Evolutionary conservation across 2,888 invertebrate species (phyloP).

Genomic region (Branchellion lobata): DNA sequence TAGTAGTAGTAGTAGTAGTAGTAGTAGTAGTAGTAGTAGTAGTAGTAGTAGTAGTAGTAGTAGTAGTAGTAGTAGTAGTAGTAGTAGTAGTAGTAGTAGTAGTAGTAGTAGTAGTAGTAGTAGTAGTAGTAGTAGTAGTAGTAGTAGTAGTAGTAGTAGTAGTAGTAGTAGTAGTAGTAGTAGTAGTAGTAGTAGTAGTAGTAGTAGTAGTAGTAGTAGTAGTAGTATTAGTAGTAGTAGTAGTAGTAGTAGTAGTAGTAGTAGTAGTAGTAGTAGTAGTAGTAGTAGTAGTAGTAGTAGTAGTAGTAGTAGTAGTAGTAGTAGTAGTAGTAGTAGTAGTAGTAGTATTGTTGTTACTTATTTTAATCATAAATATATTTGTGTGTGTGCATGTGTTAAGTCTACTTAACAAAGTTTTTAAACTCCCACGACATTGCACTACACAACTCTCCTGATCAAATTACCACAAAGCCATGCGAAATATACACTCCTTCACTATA

Average conservation of each 20-base stretch:
- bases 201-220: neutral
- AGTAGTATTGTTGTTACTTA: too few relatives aligned
- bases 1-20: slow-evolving; percentile 1
- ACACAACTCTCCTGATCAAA: too few relatives aligned
- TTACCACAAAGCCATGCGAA: too few relatives aligned
- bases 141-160: slow-evolving; percentile 8
- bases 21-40: slow-evolving; percentile 5
- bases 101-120: slow-evolving; percentile 2
- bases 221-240: too few relatives aligned
- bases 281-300: neutral
- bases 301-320: neutral
- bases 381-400: too few relatives aligned
- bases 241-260: neutral
- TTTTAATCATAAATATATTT: too few relatives aligned
- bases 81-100: neutral
- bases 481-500: too few relatives aligned
- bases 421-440: too few relatives aligned
- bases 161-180: slow-evolving; percentile 1
- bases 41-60: slow-evolving; percentile 7
- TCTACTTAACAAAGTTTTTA: too few relatives aligned
- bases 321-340: neutral
- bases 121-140: slow-evolving; percentile 9
- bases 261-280: neutral
- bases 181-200: neutral
- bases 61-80: slow-evolving; percentile 5